Conservation (phyloP, 1,140 invertebrate genomes). For the Ceratosolen solmsi region DNA sequence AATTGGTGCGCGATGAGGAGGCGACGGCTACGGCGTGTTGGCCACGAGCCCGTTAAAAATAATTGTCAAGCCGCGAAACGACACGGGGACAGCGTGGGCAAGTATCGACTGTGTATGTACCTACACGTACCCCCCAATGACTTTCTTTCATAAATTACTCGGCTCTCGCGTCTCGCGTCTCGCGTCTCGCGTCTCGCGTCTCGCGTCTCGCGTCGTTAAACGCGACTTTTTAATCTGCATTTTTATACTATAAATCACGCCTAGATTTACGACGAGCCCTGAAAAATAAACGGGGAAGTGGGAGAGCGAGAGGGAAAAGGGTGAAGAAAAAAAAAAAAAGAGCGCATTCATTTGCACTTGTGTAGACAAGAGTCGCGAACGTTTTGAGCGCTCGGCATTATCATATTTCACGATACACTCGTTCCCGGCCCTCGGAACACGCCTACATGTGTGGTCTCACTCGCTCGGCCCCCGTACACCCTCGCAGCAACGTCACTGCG, state of each 20-base stretch:
- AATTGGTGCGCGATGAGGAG: not conserved
- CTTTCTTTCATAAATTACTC: constrained; percentile 49
- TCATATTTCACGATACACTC: constrained; percentile 67
- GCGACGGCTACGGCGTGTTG: too few species aligned
- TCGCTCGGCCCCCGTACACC: constrained; percentile 53
- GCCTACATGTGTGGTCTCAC: constrained; percentile 47
- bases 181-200: constrained; percentile 38
- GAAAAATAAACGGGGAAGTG: constrained; percentile 11
- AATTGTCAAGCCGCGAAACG: constrained; percentile 28
- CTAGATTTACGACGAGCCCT: constrained; percentile 44
- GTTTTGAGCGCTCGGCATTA: constrained; percentile 56
- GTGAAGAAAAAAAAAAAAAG: constrained; percentile 10
- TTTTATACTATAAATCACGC: constrained; percentile 45
- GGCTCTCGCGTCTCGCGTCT: not conserved
- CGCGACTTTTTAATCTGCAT: constrained; percentile 50
- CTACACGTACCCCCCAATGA: constrained; percentile 29
- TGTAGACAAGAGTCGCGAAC: constrained; percentile 51
- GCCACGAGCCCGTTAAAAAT: constrained; percentile 38
- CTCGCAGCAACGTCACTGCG: constrained; percentile 56
- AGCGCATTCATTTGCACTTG: constrained; percentile 47
- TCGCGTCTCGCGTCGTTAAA: constrained; percentile 48
- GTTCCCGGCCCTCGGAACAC: constrained; percentile 56
- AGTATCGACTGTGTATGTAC: constrained; percentile 32
- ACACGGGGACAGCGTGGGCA: not conserved
- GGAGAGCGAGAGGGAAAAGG: not conserved